These are phyloP conservation scores for Stegodyphus mimosarum DNA, from an alignment of 1,140 invertebrate genomes.

Conservation along the genomic window DNA sequence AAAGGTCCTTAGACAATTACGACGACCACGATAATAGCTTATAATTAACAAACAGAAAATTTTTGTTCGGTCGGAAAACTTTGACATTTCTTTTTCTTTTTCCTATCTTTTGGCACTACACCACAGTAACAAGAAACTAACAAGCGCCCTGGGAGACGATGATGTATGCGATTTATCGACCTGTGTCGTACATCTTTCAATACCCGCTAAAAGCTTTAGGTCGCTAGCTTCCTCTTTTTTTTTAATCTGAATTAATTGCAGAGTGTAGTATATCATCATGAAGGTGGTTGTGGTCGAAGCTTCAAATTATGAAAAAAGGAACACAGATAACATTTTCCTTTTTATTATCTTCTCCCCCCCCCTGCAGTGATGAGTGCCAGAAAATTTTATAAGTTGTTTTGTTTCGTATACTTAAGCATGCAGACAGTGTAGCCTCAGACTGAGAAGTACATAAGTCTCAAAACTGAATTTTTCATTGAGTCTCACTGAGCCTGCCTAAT, in stretches of 20 bases:
- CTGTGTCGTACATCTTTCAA: background rate
- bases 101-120: background rate
- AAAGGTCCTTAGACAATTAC: constrained; percentile 2
- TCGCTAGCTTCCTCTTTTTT: background rate
- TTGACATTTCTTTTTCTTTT: background rate
- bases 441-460: no score
- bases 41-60: constrained; percentile 21
- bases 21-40: background rate
- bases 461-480: no score
- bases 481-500: no score
- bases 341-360: background rate
- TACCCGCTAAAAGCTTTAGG: background rate
- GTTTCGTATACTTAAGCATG: constrained; percentile 1
- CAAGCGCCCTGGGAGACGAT: background rate
- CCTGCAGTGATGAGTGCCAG: background rate
- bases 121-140: background rate
- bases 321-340: no score
- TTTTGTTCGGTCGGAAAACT: background rate
- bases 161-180: background rate
- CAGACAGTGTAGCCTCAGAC: background rate
- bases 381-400: background rate
- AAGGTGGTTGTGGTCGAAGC: background rate
- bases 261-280: background rate
- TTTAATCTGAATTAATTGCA: background rate
- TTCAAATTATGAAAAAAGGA: no score